These are phyloP conservation scores for Herminia tarsipennalis DNA, from an alignment of 2,888 invertebrate genomes.

Conservation along the genomic window DNA sequence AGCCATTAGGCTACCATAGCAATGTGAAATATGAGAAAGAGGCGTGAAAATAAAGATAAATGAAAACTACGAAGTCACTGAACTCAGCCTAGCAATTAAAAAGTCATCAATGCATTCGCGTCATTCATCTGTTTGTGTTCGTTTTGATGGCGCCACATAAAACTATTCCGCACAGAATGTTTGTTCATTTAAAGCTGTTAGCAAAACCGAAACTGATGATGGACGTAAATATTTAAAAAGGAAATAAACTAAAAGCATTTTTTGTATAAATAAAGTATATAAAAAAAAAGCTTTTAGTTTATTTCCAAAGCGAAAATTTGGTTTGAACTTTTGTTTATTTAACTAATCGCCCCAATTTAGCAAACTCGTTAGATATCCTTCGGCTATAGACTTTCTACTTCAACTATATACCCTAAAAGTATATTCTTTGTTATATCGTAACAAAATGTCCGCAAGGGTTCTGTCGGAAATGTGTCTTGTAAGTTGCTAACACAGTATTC, in stretches of 20 bases:
- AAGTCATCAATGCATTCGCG: constrained; percentile 59
- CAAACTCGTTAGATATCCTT: too few relatives aligned
- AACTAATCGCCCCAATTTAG: too few relatives aligned
- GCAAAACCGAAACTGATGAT: constrained; percentile 44
- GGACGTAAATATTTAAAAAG: constrained; percentile 24
- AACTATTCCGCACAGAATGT: constrained; percentile 56
- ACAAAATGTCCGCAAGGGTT: too few relatives aligned
- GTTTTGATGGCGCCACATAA: constrained; percentile 57
- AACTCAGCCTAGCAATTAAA: constrained; percentile 63
- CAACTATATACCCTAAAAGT: too few relatives aligned
- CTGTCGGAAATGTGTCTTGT: too few relatives aligned
- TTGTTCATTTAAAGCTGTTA: constrained; percentile 39
- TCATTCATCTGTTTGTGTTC: constrained; percentile 57
- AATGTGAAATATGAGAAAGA: constrained; percentile 12
- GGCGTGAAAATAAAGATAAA: constrained; percentile 17
- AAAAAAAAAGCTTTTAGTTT: too few relatives aligned
- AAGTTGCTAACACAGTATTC: too few relatives aligned
- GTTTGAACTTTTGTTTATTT: too few relatives aligned
- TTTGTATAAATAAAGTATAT: too few relatives aligned
- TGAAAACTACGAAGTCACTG: constrained; percentile 37
- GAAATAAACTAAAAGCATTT: not conserved
- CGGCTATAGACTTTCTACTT: too few relatives aligned
- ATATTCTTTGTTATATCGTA: too few relatives aligned
- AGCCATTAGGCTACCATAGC: constrained; percentile 20
- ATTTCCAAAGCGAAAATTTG: too few relatives aligned